Evolutionary conservation across 92 coral and sea anemone genomes (phyloP), one percentile per base, ranked within the genome.

Genomic region (Siderastrea siderea): DNA sequence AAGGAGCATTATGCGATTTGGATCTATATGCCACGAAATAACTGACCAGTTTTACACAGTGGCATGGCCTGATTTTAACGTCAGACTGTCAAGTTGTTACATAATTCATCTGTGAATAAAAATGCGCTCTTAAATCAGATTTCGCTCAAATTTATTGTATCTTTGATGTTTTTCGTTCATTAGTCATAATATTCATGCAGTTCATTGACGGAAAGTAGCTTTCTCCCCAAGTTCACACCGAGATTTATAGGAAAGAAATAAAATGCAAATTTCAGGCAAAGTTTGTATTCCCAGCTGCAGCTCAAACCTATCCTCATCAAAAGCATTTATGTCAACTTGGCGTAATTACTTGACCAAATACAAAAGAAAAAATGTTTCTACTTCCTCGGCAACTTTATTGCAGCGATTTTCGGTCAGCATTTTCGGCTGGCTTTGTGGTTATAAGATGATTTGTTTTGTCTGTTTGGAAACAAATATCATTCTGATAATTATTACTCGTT

Each of bases 271-370:
- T 61, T 78, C 62, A 11, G 43, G 2, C n/a, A 61, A 7, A 7
- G 38, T 1, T 8, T 61, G 82, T 78, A 2, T 1, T 15, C 1
- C 16, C 82, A 78, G 82, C 82, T 78, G 82, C 82, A 16, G 16
- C 15, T 4, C 16, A 26, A 19, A 9, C 7, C 46, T 61, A 15
- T 4, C 12, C n/a, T 47, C 12, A 16, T 78, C 50, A 61, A 58
- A 61, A 61, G 2, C 47, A 47, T 16, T n/a, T 78, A 13, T 59
- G 38, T 48, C 7, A 59, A 77, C 5, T 4, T 45, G 14, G 7
- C 8, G 10, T 44, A 44, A 57, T 57, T 44, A 57, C 49, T 57
- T 59, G 52, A 6, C 47, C 3, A 78, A 62, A 78, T 17, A n/a
- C 55, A 7, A 62, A 17, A 78, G 14, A 17, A 46, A 17, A 78